Base-by-base conservation (phyloP, 2,797 vertebrate genomes). In the Scomberomorus guttatus region DNA sequence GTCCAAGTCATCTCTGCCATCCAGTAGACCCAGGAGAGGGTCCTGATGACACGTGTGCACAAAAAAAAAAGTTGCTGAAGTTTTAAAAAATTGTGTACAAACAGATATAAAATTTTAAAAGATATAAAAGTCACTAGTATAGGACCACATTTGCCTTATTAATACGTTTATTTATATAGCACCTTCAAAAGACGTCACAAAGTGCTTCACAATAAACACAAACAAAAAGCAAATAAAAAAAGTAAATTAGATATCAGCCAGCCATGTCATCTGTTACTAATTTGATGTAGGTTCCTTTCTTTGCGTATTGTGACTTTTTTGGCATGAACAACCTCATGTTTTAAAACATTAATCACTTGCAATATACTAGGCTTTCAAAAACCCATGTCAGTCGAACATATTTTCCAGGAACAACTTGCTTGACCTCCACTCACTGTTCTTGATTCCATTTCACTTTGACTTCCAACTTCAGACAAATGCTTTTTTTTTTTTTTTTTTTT, bases 1-100 rank as follows among this genome's bases (percentile, higher is more conserved):
- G 89, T 99, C 98, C 77, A 97, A 90, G 72, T 99, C 98, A 34
- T 99, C 98, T 76, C 97, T 92, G 14, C 97, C 96, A 50, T 99
- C 98, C 58, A 99, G 92, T 51, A 99, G 88, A 64, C 97, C 97
- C 86, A 98, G 79, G 57, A 99, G 94, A 63, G 97, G 97, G 75
- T 99, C 98, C 98, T 99, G 91, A 48, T 69, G 18, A 80, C 56
- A 73, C 6, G 60, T 15, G 9, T 17, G 32, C 20, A 66, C 18
- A 77, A 2, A 82, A 13, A 5, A 75, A 37, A 9, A 72, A 20
- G 27, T 15, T 25, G 20, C 5, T 72, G 3, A 59, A 50, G 11
- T 66, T 44, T 18, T 52, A 55, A 29, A 13, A 37, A 69, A 54
- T 5, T 46, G 18, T 6, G 8, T 22, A 12, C 10, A 57, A 67